Conservation (phyloP, 2,797 vertebrate species). For the Emys orbicularis region DNA sequence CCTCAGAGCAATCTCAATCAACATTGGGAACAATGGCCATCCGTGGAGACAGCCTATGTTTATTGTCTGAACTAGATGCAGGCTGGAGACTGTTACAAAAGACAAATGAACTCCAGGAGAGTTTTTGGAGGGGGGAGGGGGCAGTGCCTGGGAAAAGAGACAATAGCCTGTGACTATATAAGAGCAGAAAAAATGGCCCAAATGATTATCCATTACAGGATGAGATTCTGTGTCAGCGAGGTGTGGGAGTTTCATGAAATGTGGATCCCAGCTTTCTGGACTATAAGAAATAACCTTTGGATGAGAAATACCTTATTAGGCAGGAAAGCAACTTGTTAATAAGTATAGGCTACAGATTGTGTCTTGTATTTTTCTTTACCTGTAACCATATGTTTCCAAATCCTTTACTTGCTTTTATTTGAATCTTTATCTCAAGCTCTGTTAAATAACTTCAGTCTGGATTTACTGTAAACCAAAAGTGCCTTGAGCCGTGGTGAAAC, state of each 20-base stretch:
- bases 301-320: not conserved
- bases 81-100: not conserved
- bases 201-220: not conserved
- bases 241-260: not conserved
- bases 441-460: not conserved
- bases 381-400: not conserved
- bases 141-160: not conserved
- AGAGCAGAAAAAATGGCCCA: not conserved
- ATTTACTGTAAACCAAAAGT: not conserved
- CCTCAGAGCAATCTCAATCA: not conserved
- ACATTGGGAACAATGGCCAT: not conserved
- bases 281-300: not conserved
- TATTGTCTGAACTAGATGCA: not conserved
- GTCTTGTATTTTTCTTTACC: not conserved
- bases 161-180: not conserved
- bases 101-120: not conserved
- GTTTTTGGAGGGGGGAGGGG: not conserved
- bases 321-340: not conserved
- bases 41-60: not conserved
- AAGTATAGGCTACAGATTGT: not conserved
- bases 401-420: not conserved
- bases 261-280: not conserved
- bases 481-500: not conserved
- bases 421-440: not conserved
- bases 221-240: not conserved